Conservation (phyloP, 1,140 invertebrate genomes). For the Aphaenogaster rudis region DNA sequence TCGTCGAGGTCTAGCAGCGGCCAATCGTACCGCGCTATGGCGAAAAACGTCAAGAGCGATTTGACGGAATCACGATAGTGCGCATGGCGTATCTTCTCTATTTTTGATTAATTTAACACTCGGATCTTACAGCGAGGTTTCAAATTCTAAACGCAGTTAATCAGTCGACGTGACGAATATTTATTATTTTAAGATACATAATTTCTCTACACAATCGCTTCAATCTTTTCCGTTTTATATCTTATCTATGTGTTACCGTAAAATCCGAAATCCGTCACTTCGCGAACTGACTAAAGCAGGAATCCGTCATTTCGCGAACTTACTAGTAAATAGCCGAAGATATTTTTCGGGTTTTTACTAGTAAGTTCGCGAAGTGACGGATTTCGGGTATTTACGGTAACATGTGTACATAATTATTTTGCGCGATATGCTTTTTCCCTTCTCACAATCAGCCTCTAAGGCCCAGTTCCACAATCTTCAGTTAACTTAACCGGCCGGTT, state of each 20-base stretch:
- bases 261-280: too few species aligned
- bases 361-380: too few species aligned
- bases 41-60: slow-evolving; percentile 12
- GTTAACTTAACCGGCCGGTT: too few species aligned
- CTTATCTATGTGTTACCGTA: background rate
- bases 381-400: too few species aligned
- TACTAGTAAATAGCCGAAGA: too few species aligned
- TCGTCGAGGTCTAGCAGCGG: background rate
- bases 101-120: slow-evolving; percentile 15
- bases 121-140: background rate
- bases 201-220: background rate
- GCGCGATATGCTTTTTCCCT: too few species aligned
- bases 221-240: background rate
- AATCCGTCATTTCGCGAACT: too few species aligned
- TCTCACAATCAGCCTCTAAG: too few species aligned
- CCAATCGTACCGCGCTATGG: background rate
- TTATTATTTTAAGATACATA: background rate
- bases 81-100: background rate
- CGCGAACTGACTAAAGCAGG: too few species aligned
- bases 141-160: background rate
- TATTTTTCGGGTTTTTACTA: too few species aligned
- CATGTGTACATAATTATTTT: too few species aligned
- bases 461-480: too few species aligned
- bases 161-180: background rate
- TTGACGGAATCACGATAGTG: background rate